Conservation (phyloP, 2,113 vertebrate genomes). For the Monarcha castaneiventris region DNA sequence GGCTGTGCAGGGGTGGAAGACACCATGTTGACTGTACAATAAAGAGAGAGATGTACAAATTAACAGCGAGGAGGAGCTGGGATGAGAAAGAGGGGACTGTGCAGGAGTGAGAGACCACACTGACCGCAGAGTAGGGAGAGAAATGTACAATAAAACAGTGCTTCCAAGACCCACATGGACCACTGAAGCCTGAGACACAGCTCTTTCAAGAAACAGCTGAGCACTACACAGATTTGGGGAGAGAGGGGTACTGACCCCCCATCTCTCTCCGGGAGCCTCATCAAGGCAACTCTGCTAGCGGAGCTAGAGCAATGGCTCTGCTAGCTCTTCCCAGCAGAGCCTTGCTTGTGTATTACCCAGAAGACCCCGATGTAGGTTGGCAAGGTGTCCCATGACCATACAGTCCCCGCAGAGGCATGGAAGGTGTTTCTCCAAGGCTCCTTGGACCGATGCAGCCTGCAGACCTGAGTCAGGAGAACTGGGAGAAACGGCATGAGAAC, state of each 20-base stretch:
- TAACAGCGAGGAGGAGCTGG: slow-evolving; percentile 67
- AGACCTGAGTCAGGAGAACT: slow-evolving; percentile 69
- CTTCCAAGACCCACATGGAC: slow-evolving; percentile 70
- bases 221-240: slow-evolving; percentile 59
- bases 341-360: slow-evolving; percentile 64
- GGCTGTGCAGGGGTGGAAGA: slow-evolving; percentile 71
- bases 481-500: slow-evolving; percentile 71
- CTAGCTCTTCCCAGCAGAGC: slow-evolving; percentile 68
- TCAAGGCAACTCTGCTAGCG: slow-evolving; percentile 59
- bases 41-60: slow-evolving; percentile 70
- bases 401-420: slow-evolving; percentile 72
- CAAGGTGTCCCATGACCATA: slow-evolving; percentile 66
- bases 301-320: slow-evolving; percentile 61
- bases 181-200: slow-evolving; percentile 66
- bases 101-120: slow-evolving; percentile 72
- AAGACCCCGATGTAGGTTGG: slow-evolving; percentile 66
- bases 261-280: slow-evolving; percentile 53
- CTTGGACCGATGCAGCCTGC: slow-evolving; percentile 68
- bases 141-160: slow-evolving; percentile 73
- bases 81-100: slow-evolving; percentile 73
- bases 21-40: slow-evolving; percentile 68
- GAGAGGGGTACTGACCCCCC: slow-evolving; percentile 39
- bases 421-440: slow-evolving; percentile 69
- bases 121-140: slow-evolving; percentile 70
- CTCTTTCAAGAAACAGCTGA: slow-evolving; percentile 63